phyloP scores from a whole-genome alignment of 2,113 vertebrate genomes.

The Parus major region DNA sequence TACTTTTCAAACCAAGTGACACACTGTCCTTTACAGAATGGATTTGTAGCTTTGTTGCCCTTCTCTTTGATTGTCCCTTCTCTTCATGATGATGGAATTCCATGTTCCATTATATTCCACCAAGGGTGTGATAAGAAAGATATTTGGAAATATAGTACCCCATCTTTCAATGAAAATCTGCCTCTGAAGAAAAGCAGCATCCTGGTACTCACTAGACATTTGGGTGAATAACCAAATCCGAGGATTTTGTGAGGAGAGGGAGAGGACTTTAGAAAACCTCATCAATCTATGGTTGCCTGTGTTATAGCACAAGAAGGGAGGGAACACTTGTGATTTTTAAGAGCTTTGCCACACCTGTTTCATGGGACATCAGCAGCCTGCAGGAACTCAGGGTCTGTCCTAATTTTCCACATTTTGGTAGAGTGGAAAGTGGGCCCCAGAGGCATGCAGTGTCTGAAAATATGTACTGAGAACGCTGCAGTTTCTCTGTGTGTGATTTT shows the following conservation, averaged over 20 bases:
- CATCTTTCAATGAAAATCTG: neutral
- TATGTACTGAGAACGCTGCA: rapidly evolving
- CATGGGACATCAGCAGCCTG: neutral
- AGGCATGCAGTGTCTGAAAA: neutral
- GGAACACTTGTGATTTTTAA: neutral
- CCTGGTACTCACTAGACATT: neutral
- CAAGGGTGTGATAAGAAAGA: neutral
- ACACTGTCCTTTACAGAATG: neutral
- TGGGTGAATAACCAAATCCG: neutral
- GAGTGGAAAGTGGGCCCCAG: neutral
- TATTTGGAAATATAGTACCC: neutral
- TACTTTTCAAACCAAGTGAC: neutral
- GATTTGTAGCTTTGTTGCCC: neutral
- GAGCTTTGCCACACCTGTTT: neutral
- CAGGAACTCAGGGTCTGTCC: neutral
- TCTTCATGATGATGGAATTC: neutral
- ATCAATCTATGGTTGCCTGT: neutral
- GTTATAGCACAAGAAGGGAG: neutral
- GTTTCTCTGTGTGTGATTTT: neutral
- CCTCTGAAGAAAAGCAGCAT: neutral
- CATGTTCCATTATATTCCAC: neutral
- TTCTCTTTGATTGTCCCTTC: neutral
- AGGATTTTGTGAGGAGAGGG: neutral
- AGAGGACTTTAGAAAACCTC: neutral
- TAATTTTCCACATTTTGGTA: neutral